Base-by-base conservation (phyloP, 2,888 invertebrate genomes). In the Netelia melanura region DNA sequence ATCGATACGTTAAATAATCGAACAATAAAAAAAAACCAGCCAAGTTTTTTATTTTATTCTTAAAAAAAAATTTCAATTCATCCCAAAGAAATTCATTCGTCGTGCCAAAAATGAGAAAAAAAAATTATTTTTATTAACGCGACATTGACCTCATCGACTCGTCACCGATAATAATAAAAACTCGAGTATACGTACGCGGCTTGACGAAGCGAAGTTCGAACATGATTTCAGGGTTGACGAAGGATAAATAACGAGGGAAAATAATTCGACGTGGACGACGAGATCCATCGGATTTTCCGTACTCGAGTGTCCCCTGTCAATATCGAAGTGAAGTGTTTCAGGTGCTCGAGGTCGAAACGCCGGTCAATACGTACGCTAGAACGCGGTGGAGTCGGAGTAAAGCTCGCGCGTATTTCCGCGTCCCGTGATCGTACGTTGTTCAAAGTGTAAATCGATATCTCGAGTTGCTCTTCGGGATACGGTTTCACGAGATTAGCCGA, bases 401-500 rank as follows among this genome's bases (percentile, higher is more conserved):
- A 56, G 52, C 71, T 43, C 65, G 61, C 44, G 62, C 48, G 43
- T 44, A 30, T 58, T 67, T 56, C 44, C 65, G 64, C 65, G 65
- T 56, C 54, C 68, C 43, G 54, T 70, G 83, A 64, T 71, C 58
- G 83, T 62, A 86, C 82, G 84, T 85, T 86, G 86, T 86, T 87
- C 77, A 81, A 87, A 88, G 88, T 88, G 87, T 86, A 87, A 89
- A 86, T 88, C 88, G 87, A 88, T 88, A 88, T 83, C 85, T 82
- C 72, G 82, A 82, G 84, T 84, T 84, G 87, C 88, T 86, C 88
- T 87, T 89, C 88, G 88, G 88, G 88, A 89, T 88, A 89, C 86
- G 88, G 88, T 89, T 91, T 89, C 89, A 87, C 87, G 88, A 90
- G 90, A 91, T 91, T 91, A 91, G 88, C 89, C 86, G 85, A 81